Evolutionary conservation across 1,140 invertebrate species (phyloP), one percentile per base, ranked within the genome.

Genomic region (Calephelis nemesis): DNA sequence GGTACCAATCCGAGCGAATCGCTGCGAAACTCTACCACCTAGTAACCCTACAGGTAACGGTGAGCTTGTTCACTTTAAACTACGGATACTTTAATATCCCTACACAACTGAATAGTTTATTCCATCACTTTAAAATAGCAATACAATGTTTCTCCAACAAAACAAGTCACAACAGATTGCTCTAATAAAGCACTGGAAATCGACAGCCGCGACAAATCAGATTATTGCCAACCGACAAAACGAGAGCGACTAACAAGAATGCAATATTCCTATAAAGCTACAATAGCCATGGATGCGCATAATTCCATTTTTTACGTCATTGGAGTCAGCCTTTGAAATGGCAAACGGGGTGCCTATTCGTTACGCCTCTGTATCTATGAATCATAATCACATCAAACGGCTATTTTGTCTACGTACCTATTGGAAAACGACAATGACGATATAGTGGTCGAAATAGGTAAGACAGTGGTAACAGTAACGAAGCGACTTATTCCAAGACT

Each of bases 221-320:
- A 60, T 60, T 60, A 60, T 6, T 30, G 19, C 6, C 39, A 6
- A n/a, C 54, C 54, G 39, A 60, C 30, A 60, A 60, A 60, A 60
- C 54, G 72, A 77, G 70, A 79, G 75, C 74, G 73, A 73, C 72
- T 79, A 77, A 81, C 79, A 75, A 79, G 75, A 74, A 63, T 72
- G 79, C 75, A 75, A 78, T 86, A 83, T 86, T 81, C 74, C 70
- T 77, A 80, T 84, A 79, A 78, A 77, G 77, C 72, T 30, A 30
- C 30, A 30, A 74, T 81, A 72, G 74, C 47, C 75, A 68, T 77
- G 72, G 73, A 82, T 79, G 79, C 76, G 77, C 71, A 74, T 85
- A 85, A 86, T 86, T 82, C 75, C 73, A 82, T 86, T 87, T 88
- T 87, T 85, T 88, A 85, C 83, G 68, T 80, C 75, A 76, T 78